phyloP scores from a whole-genome alignment of 2,797 vertebrate genomes.

The Odontamblyopus rebecca region DNA sequence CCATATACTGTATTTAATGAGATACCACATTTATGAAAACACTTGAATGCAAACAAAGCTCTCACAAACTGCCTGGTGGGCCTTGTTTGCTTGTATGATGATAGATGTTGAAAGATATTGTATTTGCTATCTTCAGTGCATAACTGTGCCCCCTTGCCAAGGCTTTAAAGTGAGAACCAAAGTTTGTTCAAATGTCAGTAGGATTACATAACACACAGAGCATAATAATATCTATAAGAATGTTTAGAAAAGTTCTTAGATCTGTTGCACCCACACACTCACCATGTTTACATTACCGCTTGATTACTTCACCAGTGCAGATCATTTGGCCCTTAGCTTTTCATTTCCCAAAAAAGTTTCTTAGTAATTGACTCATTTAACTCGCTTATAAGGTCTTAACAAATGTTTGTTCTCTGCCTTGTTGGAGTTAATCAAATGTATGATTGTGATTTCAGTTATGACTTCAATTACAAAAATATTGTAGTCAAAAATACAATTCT shows the following conservation, averaged over 20 bases:
- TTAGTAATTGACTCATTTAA: neutral
- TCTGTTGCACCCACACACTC: constrained; percentile 13
- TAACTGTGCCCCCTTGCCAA: neutral
- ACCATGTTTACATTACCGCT: neutral
- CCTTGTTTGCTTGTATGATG: neutral
- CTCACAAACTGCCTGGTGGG: constrained; percentile 4
- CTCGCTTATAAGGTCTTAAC: neutral
- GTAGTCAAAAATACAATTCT: neutral
- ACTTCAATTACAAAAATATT: neutral
- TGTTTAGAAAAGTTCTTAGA: constrained; percentile 1
- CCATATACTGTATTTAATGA: neutral
- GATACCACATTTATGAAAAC: neutral
- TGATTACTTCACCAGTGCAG: constrained; percentile 6
- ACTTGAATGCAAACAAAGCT: neutral
- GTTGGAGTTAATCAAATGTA: neutral
- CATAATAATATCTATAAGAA: neutral
- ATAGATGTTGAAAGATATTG: neutral
- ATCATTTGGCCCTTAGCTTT: neutral
- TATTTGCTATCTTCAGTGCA: constrained; percentile 3
- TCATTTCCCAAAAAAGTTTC: neutral
- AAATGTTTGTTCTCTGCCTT: neutral
- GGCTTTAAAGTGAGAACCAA: constrained; percentile 2
- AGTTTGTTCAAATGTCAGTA: constrained; percentile 13
- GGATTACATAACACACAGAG: neutral
- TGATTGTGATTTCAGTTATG: neutral